These are phyloP conservation scores for Holothuria leucospilota DNA, from an alignment of 53 echinoderm and acorn worm species.

Conservation along the genomic window DNA sequence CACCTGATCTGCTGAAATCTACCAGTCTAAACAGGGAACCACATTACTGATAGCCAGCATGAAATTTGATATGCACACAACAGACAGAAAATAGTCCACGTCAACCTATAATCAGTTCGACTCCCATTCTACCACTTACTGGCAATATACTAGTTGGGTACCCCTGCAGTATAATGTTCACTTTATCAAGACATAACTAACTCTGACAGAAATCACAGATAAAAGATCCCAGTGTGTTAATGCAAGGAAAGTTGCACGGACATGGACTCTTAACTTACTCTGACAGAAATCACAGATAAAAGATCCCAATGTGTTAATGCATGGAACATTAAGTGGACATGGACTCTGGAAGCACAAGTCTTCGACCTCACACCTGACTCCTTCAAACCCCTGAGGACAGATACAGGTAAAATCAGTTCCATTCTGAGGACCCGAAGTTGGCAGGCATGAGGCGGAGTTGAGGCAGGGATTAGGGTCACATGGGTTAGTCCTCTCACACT, in stretches of 20 bases:
- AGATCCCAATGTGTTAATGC: slow-evolving; percentile 65
- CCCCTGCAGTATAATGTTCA: too few relatives aligned
- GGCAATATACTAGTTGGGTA: too few relatives aligned
- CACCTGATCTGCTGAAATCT: too few relatives aligned
- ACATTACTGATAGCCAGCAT: too few relatives aligned
- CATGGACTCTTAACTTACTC: slow-evolving; percentile 60
- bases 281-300: slow-evolving; percentile 88
- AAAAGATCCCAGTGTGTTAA: slow-evolving; percentile 68
- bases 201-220: slow-evolving; percentile 82
- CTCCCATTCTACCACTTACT: too few relatives aligned
- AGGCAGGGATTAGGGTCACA: slow-evolving; percentile 78
- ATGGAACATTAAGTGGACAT: slow-evolving; percentile 71
- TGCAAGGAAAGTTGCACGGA: slow-evolving; percentile 57
- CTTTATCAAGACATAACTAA: slow-evolving; percentile 48
- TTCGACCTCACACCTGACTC: slow-evolving; percentile 74
- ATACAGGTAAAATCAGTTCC: slow-evolving; percentile 77
- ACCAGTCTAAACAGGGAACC: too few relatives aligned
- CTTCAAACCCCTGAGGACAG: slow-evolving; percentile 69
- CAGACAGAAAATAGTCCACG: too few relatives aligned
- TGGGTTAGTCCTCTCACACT: slow-evolving; percentile 62
- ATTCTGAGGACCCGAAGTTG: slow-evolving; percentile 57
- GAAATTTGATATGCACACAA: too few relatives aligned
- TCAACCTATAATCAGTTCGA: too few relatives aligned
- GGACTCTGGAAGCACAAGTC: slow-evolving; percentile 78
- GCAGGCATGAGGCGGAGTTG: slow-evolving; percentile 79